phyloP scores from a whole-genome alignment of 2,113 vertebrate species.

The Vulpes lagopus region DNA sequence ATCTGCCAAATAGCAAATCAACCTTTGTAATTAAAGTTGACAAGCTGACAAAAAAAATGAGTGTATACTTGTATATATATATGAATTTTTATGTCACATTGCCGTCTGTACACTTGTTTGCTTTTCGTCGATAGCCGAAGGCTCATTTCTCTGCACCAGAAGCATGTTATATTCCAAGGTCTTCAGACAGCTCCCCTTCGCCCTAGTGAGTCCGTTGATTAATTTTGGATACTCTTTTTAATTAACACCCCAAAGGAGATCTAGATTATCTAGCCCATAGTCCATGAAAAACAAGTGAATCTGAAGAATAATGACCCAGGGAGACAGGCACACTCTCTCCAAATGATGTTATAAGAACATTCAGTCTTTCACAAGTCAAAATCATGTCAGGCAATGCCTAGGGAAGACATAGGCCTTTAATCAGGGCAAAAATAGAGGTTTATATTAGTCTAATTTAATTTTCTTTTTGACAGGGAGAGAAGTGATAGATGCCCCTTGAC shows the following conservation, averaged over 20 bases:
- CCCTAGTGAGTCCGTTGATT: constrained; percentile 99
- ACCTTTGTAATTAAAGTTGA: constrained; percentile 99
- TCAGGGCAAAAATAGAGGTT: constrained; percentile 94
- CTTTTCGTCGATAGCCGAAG: constrained; percentile 95
- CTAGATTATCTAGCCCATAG: constrained; percentile 93
- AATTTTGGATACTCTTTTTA: constrained; percentile 99
- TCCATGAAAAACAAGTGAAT: constrained; percentile 92
- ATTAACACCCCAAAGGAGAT: constrained; percentile 99
- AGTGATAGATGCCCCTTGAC: constrained; percentile 95
- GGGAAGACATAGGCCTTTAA: constrained; percentile 96
- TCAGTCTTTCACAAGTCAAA: constrained; percentile 91
- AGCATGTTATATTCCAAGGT: constrained; percentile 92
- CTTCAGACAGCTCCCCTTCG: constrained; percentile 99
- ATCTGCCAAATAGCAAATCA: constrained; percentile 96
- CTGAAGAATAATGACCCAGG: constrained; percentile 96
- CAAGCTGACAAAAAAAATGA: constrained; percentile 99
- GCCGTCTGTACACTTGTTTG: constrained; percentile 96
- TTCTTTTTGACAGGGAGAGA: constrained; percentile 91
- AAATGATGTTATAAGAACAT: constrained; percentile 95
- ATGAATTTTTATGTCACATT: constrained; percentile 99
- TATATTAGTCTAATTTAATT: constrained; percentile 98
- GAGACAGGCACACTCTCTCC: constrained; percentile 93
- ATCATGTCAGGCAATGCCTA: constrained; percentile 94
- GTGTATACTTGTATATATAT: constrained; percentile 97
- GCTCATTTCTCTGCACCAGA: constrained; percentile 93